These are phyloP conservation scores for Ethmia dodecea DNA, from an alignment of 2,888 invertebrate species.

Conservation along the genomic window DNA sequence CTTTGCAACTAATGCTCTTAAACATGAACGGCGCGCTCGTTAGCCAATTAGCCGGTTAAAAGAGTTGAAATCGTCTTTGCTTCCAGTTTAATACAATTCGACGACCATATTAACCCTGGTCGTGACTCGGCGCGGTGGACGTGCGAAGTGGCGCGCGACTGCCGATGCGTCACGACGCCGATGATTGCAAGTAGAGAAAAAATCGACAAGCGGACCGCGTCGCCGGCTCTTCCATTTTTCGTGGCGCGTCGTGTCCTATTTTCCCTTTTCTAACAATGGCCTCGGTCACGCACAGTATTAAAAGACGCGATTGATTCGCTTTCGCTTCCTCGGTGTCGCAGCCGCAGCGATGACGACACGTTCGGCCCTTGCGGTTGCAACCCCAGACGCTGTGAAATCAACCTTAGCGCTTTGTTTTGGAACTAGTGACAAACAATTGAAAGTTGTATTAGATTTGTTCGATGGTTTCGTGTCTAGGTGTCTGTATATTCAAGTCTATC, in stretches of 20 bases:
- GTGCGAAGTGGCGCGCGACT: slow-evolving; percentile 51
- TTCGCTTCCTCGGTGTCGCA: slow-evolving; percentile 60
- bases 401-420: slow-evolving; percentile 34
- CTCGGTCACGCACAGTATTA: slow-evolving; percentile 67
- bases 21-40: slow-evolving; percentile 18
- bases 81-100: slow-evolving; percentile 34
- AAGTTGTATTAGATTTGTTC: slow-evolving; percentile 6
- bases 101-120: slow-evolving; percentile 43
- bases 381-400: slow-evolving; percentile 38
- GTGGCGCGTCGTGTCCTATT: slow-evolving; percentile 60
- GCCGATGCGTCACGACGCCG: slow-evolving; percentile 40
- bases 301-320: slow-evolving; percentile 69
- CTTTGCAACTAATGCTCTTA: slow-evolving; percentile 24
- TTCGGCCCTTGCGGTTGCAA: slow-evolving; percentile 49
- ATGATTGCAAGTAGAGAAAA: slow-evolving; percentile 31
- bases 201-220: slow-evolving; percentile 46
- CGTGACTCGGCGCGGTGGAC: slow-evolving; percentile 39
- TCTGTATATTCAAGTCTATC: too few relatives aligned
- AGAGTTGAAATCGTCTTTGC: slow-evolving; percentile 32
- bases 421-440: slow-evolving; percentile 7
- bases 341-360: slow-evolving; percentile 51
- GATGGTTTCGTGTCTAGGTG: too few relatives aligned
- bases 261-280: slow-evolving; percentile 71
- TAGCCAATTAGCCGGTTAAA: slow-evolving; percentile 26
- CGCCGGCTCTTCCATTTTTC: slow-evolving; percentile 64